Base-by-base conservation (phyloP, 2,797 vertebrate species). In the Micropoecilia bifurca region DNA sequence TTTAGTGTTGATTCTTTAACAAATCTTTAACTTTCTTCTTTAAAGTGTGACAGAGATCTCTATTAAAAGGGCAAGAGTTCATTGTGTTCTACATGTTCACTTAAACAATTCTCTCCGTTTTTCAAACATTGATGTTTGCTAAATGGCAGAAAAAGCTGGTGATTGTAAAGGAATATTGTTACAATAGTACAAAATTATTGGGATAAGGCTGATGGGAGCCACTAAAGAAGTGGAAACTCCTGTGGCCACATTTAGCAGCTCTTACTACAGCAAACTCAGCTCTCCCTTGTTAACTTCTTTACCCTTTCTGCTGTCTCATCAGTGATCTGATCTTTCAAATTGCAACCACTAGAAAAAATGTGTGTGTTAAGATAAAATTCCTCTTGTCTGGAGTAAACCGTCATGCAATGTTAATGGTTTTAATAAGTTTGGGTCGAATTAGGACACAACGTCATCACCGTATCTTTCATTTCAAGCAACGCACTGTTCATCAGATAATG, bases 391-490 rank as follows among this genome's bases (percentile, higher is more conserved):
- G 61, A 39, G 22, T 66, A 22, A 66, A 66, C 18, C 33, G 22
- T 22, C 30, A 66, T 66, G 68, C 73, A 43, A 79, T 61, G 50
- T 75, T 77, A 71, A 80, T 72, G 46, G 39, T 77, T 72, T 78
- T 66, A 68, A n/a, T 39, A 73, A 82, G 50, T 77, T 53, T 59
- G 71, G 75, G 45, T 71, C 6, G 14, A 45, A 50, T 71, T 53
- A 30, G 50, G 69, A 68, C 22, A 55, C 39, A 74, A 71, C 71
- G 73, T 41, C 71, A 57, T 18, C 77, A 33, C 55, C 47, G 45
- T 47, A 73, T 53, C 69, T 78, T 73, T 33, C n/a, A 61, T 43
- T 53, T 53, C 46, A 66, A 66, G 63, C 33, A 66, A 41, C 20
- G 22, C 33, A 12, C 1, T 1, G 18, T 68, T 68, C 22, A 68